phyloP scores from a whole-genome alignment of 2,888 invertebrate genomes.

The Nemapogon koenigi region DNA sequence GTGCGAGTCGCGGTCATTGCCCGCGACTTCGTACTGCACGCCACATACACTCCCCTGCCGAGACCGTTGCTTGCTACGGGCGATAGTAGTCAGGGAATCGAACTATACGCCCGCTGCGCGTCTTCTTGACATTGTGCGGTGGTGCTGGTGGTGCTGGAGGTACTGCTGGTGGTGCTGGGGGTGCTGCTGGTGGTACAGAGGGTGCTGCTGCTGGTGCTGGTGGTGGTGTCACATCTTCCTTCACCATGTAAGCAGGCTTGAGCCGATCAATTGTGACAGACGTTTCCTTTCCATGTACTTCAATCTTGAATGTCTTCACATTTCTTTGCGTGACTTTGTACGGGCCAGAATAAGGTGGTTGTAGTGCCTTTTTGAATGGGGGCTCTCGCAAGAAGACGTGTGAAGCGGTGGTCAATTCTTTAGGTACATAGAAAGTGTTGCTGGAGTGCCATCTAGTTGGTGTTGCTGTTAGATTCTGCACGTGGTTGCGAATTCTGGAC shows the following conservation, averaged over 20 bases:
- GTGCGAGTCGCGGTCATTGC: too few relatives aligned
- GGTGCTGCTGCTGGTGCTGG: slow-evolving; percentile 11
- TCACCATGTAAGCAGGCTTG: too few relatives aligned
- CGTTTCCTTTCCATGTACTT: too few relatives aligned
- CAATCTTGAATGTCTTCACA: too few relatives aligned
- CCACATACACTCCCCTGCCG: slow-evolving; percentile 7
- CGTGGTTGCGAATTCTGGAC: slow-evolving; percentile 11
- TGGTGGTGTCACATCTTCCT: slow-evolving; percentile 13
- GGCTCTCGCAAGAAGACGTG: too few relatives aligned
- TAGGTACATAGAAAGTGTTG: neutral
- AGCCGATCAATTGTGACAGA: too few relatives aligned
- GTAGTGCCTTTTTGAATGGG: too few relatives aligned
- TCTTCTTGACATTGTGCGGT: slow-evolving; percentile 16
- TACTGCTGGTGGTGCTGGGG: too few relatives aligned
- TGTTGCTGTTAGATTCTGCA: slow-evolving; percentile 9
- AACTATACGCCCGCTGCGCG: slow-evolving; percentile 9
- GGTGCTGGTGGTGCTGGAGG: slow-evolving; percentile 20
- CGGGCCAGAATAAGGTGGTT: too few relatives aligned
- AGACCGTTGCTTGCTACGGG: slow-evolving; percentile 6
- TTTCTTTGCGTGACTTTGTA: too few relatives aligned
- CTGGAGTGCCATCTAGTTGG: slow-evolving; percentile 16
- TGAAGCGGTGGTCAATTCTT: too few relatives aligned
- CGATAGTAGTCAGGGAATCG: slow-evolving; percentile 10
- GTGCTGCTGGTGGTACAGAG: too few relatives aligned
- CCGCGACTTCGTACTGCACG: neutral